These are phyloP conservation scores for Chymomyza caudatula DNA, from an alignment of 2,888 invertebrate species.

Conservation along the genomic window DNA sequence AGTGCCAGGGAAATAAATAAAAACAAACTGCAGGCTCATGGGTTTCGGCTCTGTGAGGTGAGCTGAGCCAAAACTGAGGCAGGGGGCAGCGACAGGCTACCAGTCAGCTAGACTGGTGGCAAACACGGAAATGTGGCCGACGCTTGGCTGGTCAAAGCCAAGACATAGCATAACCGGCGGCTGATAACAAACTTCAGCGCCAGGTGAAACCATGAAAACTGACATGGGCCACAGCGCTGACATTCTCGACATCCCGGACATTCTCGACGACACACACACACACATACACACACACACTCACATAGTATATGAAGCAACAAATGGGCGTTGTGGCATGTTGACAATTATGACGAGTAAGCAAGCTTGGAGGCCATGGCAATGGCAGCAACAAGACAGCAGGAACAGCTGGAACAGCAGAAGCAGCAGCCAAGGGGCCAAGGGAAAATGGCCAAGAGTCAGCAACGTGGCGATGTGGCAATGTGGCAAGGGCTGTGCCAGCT, in stretches of 20 bases:
- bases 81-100: not conserved
- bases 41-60: not conserved
- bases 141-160: not conserved
- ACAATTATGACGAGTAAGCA: constrained; percentile 52
- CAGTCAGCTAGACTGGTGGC: constrained; percentile 2
- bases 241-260: constrained; percentile 1
- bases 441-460: not conserved
- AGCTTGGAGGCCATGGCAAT: not conserved
- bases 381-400: constrained; percentile 9
- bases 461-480: not conserved
- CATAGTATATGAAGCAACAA: constrained; percentile 1
- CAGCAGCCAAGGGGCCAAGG: not conserved
- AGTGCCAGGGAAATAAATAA: not conserved
- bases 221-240: constrained; percentile 25
- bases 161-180: not conserved
- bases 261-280: constrained; percentile 1
- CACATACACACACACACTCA: not conserved
- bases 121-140: constrained; percentile 34
- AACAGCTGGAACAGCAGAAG: constrained; percentile 2
- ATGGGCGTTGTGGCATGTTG: constrained; percentile 36
- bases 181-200: not conserved
- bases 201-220: constrained; percentile 9
- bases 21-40: not conserved
- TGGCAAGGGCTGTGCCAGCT: constrained; percentile 1
- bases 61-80: not conserved